These are phyloP conservation scores for Noctua comes DNA, from an alignment of 2,888 invertebrate species.

Conservation along the genomic window DNA sequence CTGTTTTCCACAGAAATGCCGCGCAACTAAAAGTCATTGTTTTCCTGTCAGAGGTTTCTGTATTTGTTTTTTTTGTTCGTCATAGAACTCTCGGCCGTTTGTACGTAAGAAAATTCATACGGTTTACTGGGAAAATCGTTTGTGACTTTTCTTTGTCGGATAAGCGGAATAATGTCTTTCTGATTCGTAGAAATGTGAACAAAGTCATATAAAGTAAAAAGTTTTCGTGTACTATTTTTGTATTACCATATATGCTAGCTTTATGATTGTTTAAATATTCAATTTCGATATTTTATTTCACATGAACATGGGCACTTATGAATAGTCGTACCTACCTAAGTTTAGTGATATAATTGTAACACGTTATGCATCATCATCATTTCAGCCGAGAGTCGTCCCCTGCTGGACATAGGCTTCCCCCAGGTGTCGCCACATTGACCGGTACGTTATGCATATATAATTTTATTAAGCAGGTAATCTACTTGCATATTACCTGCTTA, in stretches of 20 bases:
- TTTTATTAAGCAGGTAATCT: not conserved
- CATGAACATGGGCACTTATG: not conserved
- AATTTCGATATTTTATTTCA: not conserved
- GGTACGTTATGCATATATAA: not conserved
- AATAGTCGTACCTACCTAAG: not conserved
- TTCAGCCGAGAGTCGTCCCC: too few species aligned
- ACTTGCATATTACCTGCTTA: not conserved
- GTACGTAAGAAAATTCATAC: not conserved
- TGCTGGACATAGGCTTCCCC: too few species aligned
- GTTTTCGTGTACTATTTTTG: not conserved
- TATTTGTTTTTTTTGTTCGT: slow-evolving; percentile 10
- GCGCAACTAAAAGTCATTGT: slow-evolving; percentile 4
- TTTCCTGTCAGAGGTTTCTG: slow-evolving; percentile 2
- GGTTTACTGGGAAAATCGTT: slow-evolving; percentile 7
- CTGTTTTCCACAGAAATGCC: slow-evolving; percentile 12
- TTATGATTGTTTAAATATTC: not conserved
- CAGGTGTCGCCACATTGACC: too few species aligned
- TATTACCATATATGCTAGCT: not conserved
- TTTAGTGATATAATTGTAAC: not conserved
- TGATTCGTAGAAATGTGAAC: slow-evolving; percentile 16
- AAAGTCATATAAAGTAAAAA: not conserved
- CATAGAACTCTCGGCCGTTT: not conserved
- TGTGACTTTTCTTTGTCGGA: not conserved
- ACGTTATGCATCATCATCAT: not conserved
- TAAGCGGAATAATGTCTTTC: slow-evolving; percentile 5